Evolutionary conservation across 1,140 invertebrate genomes (phyloP).

Genomic region (Sycobia sp.): DNA sequence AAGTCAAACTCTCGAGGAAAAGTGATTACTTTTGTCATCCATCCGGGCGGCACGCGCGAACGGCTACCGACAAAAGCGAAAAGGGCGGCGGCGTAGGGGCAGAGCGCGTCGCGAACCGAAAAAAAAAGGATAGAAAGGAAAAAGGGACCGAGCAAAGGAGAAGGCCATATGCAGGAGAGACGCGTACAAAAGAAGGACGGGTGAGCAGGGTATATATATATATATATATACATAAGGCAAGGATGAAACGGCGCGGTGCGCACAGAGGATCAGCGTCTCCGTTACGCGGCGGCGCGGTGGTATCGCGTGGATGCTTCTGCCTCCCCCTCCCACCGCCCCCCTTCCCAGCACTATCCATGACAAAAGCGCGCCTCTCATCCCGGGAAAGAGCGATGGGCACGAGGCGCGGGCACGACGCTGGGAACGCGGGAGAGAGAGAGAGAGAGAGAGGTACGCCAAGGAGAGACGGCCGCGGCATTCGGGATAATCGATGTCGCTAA

Average conservation of each 20-base stretch:
- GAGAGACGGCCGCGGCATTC: background rate
- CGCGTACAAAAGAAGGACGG: too few relatives aligned
- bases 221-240: too few relatives aligned
- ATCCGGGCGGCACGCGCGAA: conserved; percentile 25
- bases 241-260: background rate
- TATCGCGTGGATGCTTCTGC: background rate
- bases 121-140: too few relatives aligned
- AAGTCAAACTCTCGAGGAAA: conserved; percentile 33
- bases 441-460: background rate
- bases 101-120: too few relatives aligned
- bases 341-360: too few relatives aligned
- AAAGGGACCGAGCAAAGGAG: background rate
- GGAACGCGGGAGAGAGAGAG: background rate
- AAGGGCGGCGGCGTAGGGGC: too few relatives aligned
- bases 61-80: conserved; percentile 27
- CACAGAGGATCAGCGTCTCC: conserved; percentile 5
- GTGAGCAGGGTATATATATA: too few relatives aligned
- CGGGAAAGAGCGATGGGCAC: too few relatives aligned
- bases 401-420: background rate
- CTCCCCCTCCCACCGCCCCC: too few relatives aligned
- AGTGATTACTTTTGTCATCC: conserved; percentile 37
- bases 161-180: too few relatives aligned
- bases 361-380: too few relatives aligned
- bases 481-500: conserved; percentile 37
- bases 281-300: conserved; percentile 6